phyloP scores from a whole-genome alignment of 2,113 vertebrate species.

The Macaca mulatta region DNA sequence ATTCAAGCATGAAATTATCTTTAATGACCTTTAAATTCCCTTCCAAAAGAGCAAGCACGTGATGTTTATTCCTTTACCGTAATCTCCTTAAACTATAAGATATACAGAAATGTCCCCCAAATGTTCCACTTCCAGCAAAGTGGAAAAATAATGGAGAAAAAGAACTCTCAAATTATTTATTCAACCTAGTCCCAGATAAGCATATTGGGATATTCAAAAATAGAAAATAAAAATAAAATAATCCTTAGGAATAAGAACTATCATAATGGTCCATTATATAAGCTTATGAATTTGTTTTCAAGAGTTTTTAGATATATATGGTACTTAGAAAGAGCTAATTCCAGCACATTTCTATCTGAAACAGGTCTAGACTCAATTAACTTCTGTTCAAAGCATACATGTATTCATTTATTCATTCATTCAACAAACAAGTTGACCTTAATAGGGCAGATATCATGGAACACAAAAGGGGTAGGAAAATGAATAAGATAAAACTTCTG shows the following conservation, averaged over 20 bases:
- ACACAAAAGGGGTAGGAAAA: background rate
- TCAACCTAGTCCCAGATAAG: background rate
- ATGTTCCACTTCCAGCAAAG: background rate
- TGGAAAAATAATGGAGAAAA: background rate
- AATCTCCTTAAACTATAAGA: background rate
- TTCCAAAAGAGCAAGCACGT: background rate
- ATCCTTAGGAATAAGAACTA: background rate
- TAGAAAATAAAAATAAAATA: background rate
- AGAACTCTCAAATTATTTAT: background rate
- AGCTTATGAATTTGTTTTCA: background rate
- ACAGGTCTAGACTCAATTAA: background rate
- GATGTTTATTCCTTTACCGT: background rate
- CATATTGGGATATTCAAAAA: background rate
- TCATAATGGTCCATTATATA: background rate
- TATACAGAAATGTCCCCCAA: background rate
- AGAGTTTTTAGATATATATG: background rate
- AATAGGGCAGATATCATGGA: background rate
- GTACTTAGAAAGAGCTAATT: background rate
- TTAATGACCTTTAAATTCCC: conserved; percentile 38
- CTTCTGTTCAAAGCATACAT: background rate
- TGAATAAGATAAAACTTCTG: background rate
- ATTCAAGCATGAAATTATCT: background rate
- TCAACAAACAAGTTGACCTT: background rate
- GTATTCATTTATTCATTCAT: background rate
- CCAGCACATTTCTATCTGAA: background rate